Evolutionary conservation across 2,113 vertebrate genomes (phyloP), one percentile per base, ranked within the genome.

Genomic region (Rhea americana): DNA sequence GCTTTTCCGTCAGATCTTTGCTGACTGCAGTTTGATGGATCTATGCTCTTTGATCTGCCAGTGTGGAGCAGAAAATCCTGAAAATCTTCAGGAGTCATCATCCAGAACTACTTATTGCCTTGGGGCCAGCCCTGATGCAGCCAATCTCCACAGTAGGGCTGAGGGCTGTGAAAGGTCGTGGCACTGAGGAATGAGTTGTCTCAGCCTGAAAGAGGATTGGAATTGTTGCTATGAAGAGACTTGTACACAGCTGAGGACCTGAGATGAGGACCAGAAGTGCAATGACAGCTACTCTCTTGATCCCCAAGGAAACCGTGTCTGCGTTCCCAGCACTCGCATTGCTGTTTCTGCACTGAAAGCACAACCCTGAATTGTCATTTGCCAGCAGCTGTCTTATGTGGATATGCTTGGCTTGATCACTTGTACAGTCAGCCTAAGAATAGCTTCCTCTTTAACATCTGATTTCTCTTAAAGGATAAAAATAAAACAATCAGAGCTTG

Each of bases 381-480:
- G 92, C 94, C 90, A 81, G 94, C 93, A 95, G 95, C 94, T 93
- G 94, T 94, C 90, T 91, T 82, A 66, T 87, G 51, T 89, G 93
- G 95, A 87, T 95, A 80, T 91, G 95, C 92, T 96, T 94, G 94
- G 93, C 93, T 96, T 94, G 93, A 96, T 95, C 95, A 94, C 90
- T 96, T 84, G 66, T 85, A 91, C 89, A 95, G 95, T 66, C 90
- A 89, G 78, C 37, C 96, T 95, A 94, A 94, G 92, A 96, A 95
- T 94, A 95, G 88, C 92, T 94, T 73, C 90, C 81, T 94, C 91
- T 94, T 95, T 91, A 96, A 93, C 95, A 96, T 96, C 93, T 96
- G 95, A 96, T 96, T 96, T 96, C 92, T 96, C 94, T 95, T 95
- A 95, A 96, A 95, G 83, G 88, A 94, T 95, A 96, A 96, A 96